Base-by-base conservation (phyloP, 2,113 vertebrate genomes). In the Panthera tigris region DNA sequence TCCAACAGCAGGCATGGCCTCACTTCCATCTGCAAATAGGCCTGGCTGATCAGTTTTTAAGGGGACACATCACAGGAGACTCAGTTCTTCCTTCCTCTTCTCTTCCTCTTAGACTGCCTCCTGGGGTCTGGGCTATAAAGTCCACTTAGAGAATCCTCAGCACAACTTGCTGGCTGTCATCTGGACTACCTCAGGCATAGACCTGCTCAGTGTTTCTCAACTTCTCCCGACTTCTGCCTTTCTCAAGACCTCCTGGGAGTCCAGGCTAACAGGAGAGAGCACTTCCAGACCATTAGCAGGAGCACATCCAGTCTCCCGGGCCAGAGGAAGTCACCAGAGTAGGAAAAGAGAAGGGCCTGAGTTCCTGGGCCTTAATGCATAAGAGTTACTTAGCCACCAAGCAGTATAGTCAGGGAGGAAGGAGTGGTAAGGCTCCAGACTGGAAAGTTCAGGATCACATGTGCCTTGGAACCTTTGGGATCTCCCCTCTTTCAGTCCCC, bases 31-130 rank as follows among this genome's bases (percentile, higher is more conserved):
- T 89, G 61, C 61, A 78, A 79, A 63, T 68, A 73, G 55, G 74
- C 90, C 69, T 50, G 48, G 45, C 69, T 48, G 52, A n/a, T 83
- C 16, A 45, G 55, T 89, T 92, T 96, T 86, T 95, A 96, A 87
- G 78, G 80, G 71, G 45, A 86, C 45, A 79, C 48, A 45, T 94
- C 89, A 33, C 45, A 84, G 71, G 69, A 11, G 39, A 91, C 66
- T 50, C 36, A 4, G 11, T 25, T 13, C 52, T 91, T 81, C 81
- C 45, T 83, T 86, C 41, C 18, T 78, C 39, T 14, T 14, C 55
- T 82, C 76, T 50, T 94, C 39, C 36, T 92, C 63, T 48, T 3
- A 48, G 80, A 55, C 82, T 33, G 36, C 36, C 90, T 94, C 73
- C 41, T 2, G 0, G 61, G 21, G 65, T 69, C 55, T 5, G 10